These are phyloP conservation scores for Neocrepidodera transversa DNA, from an alignment of 2,888 invertebrate genomes.

Conservation along the genomic window DNA sequence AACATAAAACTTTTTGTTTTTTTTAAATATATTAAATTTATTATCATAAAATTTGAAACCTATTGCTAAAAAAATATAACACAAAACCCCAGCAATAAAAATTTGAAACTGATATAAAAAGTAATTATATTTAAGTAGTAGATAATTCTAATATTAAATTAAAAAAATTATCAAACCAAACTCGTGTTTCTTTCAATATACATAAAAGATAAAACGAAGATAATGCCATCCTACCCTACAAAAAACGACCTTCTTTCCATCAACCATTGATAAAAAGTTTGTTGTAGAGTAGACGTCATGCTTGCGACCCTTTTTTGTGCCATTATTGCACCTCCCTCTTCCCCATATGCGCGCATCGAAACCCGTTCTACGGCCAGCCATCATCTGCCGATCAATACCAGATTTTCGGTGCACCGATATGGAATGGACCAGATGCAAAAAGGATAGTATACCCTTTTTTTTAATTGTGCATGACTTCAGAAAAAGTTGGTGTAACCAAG, in stretches of 20 bases:
- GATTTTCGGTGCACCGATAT: constrained; percentile 28
- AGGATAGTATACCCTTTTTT: background rate
- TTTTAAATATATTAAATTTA: too few species aligned
- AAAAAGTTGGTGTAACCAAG: background rate
- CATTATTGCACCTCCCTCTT: constrained; percentile 28
- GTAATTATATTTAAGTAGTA: too few species aligned
- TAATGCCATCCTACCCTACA: background rate
- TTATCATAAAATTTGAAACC: too few species aligned
- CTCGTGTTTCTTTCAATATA: too few species aligned
- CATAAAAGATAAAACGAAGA: too few species aligned
- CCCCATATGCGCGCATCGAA: constrained; percentile 31
- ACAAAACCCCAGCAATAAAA: too few species aligned
- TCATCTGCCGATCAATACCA: constrained; percentile 31
- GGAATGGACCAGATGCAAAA: constrained; percentile 20
- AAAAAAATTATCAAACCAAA: too few species aligned
- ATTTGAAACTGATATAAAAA: too few species aligned
- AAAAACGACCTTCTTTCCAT: background rate
- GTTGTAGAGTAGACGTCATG: constrained; percentile 7
- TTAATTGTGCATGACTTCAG: background rate
- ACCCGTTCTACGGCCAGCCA: constrained; percentile 28
- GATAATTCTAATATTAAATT: too few species aligned
- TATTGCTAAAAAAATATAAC: too few species aligned
- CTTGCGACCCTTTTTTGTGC: constrained; percentile 23
- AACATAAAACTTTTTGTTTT: too few species aligned
- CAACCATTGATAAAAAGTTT: constrained; percentile 1